Conservation (phyloP, 1,140 invertebrate species). For the Musca domestica region DNA sequence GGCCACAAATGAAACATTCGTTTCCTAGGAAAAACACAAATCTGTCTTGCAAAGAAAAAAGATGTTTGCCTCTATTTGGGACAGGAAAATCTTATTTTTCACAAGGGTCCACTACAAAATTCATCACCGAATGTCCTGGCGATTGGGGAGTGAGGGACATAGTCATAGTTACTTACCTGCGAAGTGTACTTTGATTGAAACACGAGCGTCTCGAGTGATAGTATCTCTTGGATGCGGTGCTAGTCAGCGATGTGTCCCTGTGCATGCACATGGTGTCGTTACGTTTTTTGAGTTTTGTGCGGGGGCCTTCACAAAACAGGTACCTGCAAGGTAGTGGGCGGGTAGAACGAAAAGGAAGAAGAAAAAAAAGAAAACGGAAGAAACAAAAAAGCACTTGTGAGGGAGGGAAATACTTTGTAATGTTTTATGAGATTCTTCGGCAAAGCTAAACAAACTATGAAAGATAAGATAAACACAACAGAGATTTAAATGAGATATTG, state of each 20-base stretch:
- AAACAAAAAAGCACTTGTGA: background rate
- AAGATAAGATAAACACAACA: background rate
- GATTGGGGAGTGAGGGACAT: no score
- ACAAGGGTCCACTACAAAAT: no score
- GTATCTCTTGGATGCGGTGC: slow-evolving; percentile 45
- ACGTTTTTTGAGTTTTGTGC: slow-evolving; percentile 42
- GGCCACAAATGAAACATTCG: no score
- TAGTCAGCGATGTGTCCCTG: slow-evolving; percentile 50
- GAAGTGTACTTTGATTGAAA: slow-evolving; percentile 46
- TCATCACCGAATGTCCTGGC: no score
- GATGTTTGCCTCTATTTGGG: no score
- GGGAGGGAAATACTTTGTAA: background rate
- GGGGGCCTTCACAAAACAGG: slow-evolving; percentile 46
- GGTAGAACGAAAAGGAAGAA: slow-evolving; percentile 4
- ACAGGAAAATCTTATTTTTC: no score
- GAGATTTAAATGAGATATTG: slow-evolving; percentile 3
- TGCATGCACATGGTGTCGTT: slow-evolving; percentile 50
- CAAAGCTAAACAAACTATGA: background rate
- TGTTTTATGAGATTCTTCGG: background rate
- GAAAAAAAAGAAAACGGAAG: background rate
- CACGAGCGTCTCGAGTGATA: slow-evolving; percentile 46
- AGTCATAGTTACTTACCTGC: slow-evolving; percentile 38
- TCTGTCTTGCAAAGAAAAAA: no score
- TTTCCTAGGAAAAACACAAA: no score
- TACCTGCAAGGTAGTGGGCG: slow-evolving; percentile 35